Conservation (phyloP, 2,797 vertebrate genomes). For the Melanogrammus aeglefinus region DNA sequence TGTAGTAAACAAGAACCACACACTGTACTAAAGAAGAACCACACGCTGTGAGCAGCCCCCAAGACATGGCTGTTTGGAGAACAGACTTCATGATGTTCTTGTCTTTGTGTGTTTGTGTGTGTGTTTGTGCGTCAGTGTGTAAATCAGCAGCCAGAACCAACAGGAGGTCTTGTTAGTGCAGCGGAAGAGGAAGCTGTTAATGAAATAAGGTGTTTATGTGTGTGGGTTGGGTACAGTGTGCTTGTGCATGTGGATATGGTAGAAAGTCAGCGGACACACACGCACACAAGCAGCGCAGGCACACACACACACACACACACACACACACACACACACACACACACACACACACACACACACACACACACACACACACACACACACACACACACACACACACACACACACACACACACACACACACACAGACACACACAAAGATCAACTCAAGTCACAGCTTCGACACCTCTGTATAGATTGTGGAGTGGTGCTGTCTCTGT, state of each 20-base stretch:
- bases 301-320: neutral
- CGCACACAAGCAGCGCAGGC: neutral
- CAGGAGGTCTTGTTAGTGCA: neutral
- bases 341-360: constrained; percentile 1
- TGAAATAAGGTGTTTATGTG: constrained; percentile 3
- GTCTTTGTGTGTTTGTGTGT: neutral
- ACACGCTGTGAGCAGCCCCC: neutral
- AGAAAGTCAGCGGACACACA: neutral
- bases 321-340: no score
- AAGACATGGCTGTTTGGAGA: neutral
- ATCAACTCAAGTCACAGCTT: no score
- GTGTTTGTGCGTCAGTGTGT: neutral
- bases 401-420: constrained; percentile 1
- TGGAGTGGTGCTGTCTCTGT: no score
- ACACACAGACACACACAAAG: no score
- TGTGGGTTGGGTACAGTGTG: neutral
- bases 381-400: neutral
- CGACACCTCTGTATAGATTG: no score
- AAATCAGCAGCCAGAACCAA: neutral
- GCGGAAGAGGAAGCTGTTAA: neutral
- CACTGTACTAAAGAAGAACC: no score
- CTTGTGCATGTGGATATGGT: neutral
- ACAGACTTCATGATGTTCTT: neutral
- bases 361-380: no score
- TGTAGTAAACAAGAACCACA: no score